Evolutionary conservation across 2,888 invertebrate genomes (phyloP), one percentile per base, ranked within the genome.

Genomic region (Dasysyrphus tricinctus): DNA sequence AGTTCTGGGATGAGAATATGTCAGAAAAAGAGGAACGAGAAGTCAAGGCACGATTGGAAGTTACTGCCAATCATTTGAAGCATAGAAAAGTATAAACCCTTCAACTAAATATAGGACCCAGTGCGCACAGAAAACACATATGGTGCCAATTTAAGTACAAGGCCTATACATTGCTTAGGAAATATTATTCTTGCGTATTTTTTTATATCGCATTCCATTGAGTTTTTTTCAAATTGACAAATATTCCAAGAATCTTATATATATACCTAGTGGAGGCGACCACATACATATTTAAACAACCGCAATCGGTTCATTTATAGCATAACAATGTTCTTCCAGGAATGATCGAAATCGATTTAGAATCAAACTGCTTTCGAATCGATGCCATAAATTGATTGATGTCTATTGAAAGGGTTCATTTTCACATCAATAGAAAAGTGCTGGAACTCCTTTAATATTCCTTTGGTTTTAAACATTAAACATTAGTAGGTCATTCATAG

Each of bases 271-370:
- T 34, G 6, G 16, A n/a, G 32, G 34, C 39, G 54, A 44, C 51
- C 79, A 54, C 79, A 80, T 84, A 54, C 79, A 80, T 84, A 59
- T 80, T 74, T 65, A 80, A 84, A 73, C n/a, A 75, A 59, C 72
- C 63, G 69, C 74, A 74, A 69, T 81, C 47, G 75, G 42, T 54
- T 57, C 61, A n/a, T 9, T 29, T 29, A 32, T 51, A 47, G 47
- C 7, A 51, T 49, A 59, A 61, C 6, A 7, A 29, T 56, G n/a
- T 47, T 49, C n/a, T 47, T 16, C 3, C 3, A 12, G 12, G 8
- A 32, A 54, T 57, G 1, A 34, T 37, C 34, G 16, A 57, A 59
- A 39, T 39, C 37, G 12, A 51, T 63, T 19, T 39, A 54, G 54
- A 49, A 70, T 65, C 57, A n/a, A 63, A 78, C 19, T n/a, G n/a